Evolutionary conservation across 2,113 vertebrate genomes (phyloP), one percentile per base, ranked within the genome.

Genomic region (Heterotis niloticus): DNA sequence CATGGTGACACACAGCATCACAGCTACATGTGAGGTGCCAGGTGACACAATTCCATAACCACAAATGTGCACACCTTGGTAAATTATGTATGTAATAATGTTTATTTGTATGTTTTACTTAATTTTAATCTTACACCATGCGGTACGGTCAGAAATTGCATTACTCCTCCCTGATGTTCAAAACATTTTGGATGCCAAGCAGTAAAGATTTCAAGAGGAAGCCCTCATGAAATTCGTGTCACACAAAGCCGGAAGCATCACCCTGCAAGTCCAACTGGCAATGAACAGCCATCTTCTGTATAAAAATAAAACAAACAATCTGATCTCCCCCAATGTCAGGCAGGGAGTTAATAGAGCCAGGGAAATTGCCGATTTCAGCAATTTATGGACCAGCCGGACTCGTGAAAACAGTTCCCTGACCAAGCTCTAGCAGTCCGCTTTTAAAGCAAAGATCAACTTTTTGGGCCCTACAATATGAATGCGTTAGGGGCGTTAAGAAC

Each of bases 401-500:
- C 72, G 73, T 73, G n/a, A 54, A 64, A 74, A 34, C 34, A n/a
- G 23, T 4, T 16, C 28, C 51, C 71, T 20, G 44, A 52, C 10
- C 4, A 18, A 54, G 12, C 69, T 64, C 14, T 9, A 0, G n/a
- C 24, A 73, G 59, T 20, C 51, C 18, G 13, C 10, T 57, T 78
- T 14, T 72, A 20, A 59, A 10, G 18, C 51, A 10, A 65, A 56
- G 59, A 66, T 51, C n/a, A 44, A 62, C 69, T 26, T 64, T 65
- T 69, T 79, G 70, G 59, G 73, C 23, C 20, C 59, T 65, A 18
- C 60, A 64, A 52, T 29, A 75, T 74, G 54, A 79, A 74, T 65
- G 34, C 24, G 23, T 3, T 72, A n/a, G 23, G 1, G 13, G 60
- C 59, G 26, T 34, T 29, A 54, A 64, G 67, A 10, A 71, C 34